Base-by-base conservation (phyloP, 2,888 invertebrate genomes). In the Andricus quercusramuli region DNA sequence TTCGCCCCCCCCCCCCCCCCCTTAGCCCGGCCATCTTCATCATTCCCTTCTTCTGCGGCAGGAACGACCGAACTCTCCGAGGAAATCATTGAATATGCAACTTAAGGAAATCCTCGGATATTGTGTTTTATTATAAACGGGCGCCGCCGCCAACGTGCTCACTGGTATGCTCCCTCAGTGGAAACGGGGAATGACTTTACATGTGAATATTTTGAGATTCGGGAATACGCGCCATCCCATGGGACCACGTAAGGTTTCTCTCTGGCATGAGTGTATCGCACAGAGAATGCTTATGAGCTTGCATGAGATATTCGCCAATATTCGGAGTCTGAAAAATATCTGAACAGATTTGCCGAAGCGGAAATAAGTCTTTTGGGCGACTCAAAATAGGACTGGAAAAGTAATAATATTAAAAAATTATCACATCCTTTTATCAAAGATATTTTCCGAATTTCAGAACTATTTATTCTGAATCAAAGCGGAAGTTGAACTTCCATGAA, bases 1-100 rank as follows among this genome's bases (percentile, higher is more conserved):
- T 78, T 64, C 78, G 3, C 62, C 70, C 77, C 79, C 78, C 68
- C 59, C 59, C 67, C 78, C 3, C 62, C 70, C 77, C 79, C 78
- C 68, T 65, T 64, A 56, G 17, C 37, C 17, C 68, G 37, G 47
- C 78, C 66, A 56, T 66, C 77, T 66, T 62, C 44, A 77, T 79
- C 78, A 44, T 79, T 78, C 70, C 62, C 78, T 78, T 56, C 80
- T 78, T 47, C 78, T 64, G 83, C 70, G 81, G 78, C 82, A 81
- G 65, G 79, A 86, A 85, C 83, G 86, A 82, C 87, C 84, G 86
- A 89, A 92, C 95, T 95, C 95, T 95, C 95, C 93, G 94, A 95
- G 95, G 95, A 95, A 95, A 95, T 95, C 95, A 95, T 95, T 95
- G 95, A 95, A 94, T 95, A 95, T 95, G 95, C 95, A 95, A 95